These are phyloP conservation scores for Crioceris asparagi DNA, from an alignment of 2,888 invertebrate genomes.

Conservation along the genomic window DNA sequence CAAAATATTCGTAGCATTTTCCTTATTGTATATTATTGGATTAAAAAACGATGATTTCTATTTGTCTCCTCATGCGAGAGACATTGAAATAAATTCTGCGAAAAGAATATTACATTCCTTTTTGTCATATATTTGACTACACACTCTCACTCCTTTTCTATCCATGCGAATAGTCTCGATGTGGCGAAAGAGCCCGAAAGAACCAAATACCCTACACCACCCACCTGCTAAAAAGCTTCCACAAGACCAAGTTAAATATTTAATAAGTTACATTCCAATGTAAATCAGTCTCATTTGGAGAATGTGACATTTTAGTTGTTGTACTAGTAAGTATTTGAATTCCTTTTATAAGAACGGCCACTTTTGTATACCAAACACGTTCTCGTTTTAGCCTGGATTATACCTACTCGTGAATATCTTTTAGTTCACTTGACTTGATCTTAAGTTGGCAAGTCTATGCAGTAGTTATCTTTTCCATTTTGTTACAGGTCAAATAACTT, in stretches of 20 bases:
- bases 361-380: background rate
- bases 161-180: slow-evolving; percentile 11
- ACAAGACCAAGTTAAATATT: slow-evolving; percentile 35
- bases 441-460: slow-evolving; percentile 32
- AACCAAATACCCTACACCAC: too few species aligned
- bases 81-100: slow-evolving; percentile 13
- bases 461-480: slow-evolving; percentile 27
- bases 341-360: background rate
- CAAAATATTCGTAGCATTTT: too few species aligned
- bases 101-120: slow-evolving; percentile 16
- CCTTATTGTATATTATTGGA: too few species aligned
- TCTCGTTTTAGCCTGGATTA: too few species aligned
- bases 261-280: slow-evolving; percentile 38
- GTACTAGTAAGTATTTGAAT: slow-evolving; percentile 25
- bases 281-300: slow-evolving; percentile 33
- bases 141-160: slow-evolving; percentile 7
- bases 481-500: slow-evolving; percentile 50
- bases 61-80: slow-evolving; percentile 4
- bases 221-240: too few species aligned
- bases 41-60: too few species aligned
- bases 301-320: slow-evolving; percentile 32
- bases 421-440: slow-evolving; percentile 38
- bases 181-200: too few species aligned
- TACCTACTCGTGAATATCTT: slow-evolving; percentile 37
- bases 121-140: slow-evolving; percentile 13